Percentiles rank a stretch among this genome's conserved stretches.
These are phyloP conservation scores for Fragum fragum DNA, from an alignment of 2,888 invertebrate genomes.

Conservation along the genomic window DNA sequence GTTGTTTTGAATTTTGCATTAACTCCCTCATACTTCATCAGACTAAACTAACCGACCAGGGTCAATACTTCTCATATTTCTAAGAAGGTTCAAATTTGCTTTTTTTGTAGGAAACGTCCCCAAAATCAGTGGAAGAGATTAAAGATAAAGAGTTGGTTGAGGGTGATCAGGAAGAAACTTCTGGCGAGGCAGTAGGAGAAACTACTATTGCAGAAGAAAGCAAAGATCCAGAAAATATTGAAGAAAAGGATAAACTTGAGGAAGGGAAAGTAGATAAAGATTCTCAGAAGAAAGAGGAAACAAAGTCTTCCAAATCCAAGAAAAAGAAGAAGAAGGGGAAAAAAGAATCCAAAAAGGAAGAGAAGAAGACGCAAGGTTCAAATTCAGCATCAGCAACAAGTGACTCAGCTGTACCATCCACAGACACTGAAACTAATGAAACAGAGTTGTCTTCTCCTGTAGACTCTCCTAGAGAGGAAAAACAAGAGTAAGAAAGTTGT, in stretches of 20 bases:
- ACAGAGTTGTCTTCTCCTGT: constrained; percentile 17
- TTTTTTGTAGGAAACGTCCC: constrained; percentile 52
- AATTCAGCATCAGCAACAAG: neutral
- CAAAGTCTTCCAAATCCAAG: constrained; percentile 71
- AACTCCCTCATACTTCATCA: too few relatives aligned
- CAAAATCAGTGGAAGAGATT: constrained; percentile 39
- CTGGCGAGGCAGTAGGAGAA: neutral
- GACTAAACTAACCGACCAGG: too few relatives aligned
- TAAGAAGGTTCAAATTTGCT: too few relatives aligned
- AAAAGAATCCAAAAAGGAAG: constrained; percentile 64
- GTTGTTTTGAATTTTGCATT: too few relatives aligned
- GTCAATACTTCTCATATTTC: too few relatives aligned
- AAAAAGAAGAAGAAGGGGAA: constrained; percentile 80
- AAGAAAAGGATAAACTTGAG: constrained; percentile 56
- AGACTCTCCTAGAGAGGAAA: constrained; percentile 52
- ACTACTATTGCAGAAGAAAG: constrained; percentile 17
- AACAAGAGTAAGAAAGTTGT: constrained; percentile 22
- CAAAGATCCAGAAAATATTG: constrained; percentile 46
- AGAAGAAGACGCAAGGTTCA: constrained; percentile 40
- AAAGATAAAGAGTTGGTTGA: constrained; percentile 22
- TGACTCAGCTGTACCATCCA: neutral
- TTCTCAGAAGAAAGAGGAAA: constrained; percentile 60
- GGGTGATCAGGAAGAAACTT: constrained; percentile 41
- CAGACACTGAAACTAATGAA: constrained; percentile 8
- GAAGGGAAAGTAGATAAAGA: constrained; percentile 77